Base-by-base conservation (phyloP, 2,797 vertebrate species). In the Melanotaenia maccullochi region DNA sequence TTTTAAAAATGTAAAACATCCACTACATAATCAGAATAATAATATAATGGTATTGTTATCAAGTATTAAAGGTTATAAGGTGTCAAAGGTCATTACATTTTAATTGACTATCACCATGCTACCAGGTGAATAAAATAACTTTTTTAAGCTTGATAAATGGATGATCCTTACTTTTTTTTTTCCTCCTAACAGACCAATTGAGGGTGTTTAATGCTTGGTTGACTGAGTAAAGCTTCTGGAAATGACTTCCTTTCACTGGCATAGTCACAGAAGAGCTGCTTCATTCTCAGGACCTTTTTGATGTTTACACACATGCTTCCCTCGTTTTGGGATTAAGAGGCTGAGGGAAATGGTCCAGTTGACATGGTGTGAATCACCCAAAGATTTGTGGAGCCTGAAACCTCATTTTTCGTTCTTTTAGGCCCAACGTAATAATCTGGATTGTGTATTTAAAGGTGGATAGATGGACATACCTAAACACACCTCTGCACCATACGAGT, bases 301-400 rank as follows among this genome's bases (percentile, higher is more conserved):
- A 91, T 82, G 80, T 85, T 87, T 32, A 57, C 83, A 84, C 76
- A 84, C 68, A 78, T 83, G 79, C 83, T 74, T 83, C 71, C 68
- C 75, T 87, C 79, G 79, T 88, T 90, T 83, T 66, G 76, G 76
- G 86, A 91, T 90, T 87, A 87, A 79, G 78, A 78, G 75, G 68
- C 76, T 72, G 75, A 76, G 49, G 75, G 82, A 85, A 88, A 85
- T 74, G 70, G 68, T 66, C 73, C 67, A 62, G 33, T 66, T 83
- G 82, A 73, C 66, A 65, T 58, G 52, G 38, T 68, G 76, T 79
- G 78, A 80, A 81, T 72, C 71, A 76, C 54, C 52, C 78, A 65
- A 9, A 76, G 67, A 73, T 69, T 85, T 85, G 51, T 75, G 42
- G 81, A 77, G 60, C 78, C 69, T 8, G 16, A 59, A 62, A 56